A percentile compares a stretch with the other conserved stretches of the same genome.
These are phyloP conservation scores for Parelbella ahira DNA, from an alignment of 2,888 invertebrate species.

Conservation along the genomic window DNA sequence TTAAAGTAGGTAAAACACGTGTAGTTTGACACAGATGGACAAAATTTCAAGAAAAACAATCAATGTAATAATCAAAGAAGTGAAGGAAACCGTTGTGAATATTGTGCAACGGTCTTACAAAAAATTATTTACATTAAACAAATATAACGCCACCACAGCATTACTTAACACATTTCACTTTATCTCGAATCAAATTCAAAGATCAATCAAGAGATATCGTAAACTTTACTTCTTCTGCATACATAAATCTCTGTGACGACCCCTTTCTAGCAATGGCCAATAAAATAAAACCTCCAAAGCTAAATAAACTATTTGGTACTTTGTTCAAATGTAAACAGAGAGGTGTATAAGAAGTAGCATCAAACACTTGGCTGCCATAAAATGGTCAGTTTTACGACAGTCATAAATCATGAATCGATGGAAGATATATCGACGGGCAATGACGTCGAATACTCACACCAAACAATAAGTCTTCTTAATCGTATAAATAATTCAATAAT, in stretches of 20 bases:
- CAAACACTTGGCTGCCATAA: slow-evolving; percentile 52
- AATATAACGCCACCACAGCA: too few relatives aligned
- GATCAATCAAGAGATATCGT: slow-evolving; percentile 18
- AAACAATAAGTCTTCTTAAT: slow-evolving; percentile 4
- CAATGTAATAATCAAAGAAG: too few relatives aligned
- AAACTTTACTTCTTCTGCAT: slow-evolving; percentile 18
- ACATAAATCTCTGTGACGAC: slow-evolving; percentile 19
- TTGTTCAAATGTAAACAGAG: slow-evolving; percentile 44
- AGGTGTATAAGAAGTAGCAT: slow-evolving; percentile 33
- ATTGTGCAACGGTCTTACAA: too few relatives aligned
- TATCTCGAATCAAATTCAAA: slow-evolving; percentile 14
- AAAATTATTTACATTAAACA: too few relatives aligned
- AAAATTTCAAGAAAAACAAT: too few relatives aligned
- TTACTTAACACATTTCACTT: too few relatives aligned
- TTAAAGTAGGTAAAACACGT: too few relatives aligned
- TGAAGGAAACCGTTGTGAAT: too few relatives aligned
- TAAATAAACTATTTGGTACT: slow-evolving; percentile 41
- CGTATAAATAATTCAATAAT: neutral
- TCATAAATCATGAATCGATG: slow-evolving; percentile 67
- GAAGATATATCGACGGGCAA: slow-evolving; percentile 36
- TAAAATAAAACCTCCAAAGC: slow-evolving; percentile 39
- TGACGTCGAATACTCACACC: slow-evolving; percentile 1
- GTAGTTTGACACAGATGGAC: too few relatives aligned
- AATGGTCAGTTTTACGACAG: slow-evolving; percentile 64
- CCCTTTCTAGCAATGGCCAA: slow-evolving; percentile 29